phyloP scores from a whole-genome alignment of 2,113 vertebrate species.

The Raphicerus campestris region DNA sequence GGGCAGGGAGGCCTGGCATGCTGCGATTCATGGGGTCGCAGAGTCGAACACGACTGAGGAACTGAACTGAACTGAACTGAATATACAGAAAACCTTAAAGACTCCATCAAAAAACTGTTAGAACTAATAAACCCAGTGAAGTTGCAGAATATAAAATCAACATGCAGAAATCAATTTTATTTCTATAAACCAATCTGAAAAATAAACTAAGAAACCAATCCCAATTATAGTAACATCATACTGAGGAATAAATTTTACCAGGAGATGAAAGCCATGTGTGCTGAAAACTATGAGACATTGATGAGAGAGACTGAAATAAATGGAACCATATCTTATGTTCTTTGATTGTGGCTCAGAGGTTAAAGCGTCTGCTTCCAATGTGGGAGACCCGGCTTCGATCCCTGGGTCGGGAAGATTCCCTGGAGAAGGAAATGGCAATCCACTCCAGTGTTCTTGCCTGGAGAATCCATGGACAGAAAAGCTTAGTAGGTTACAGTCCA shows the following conservation, averaged over 20 bases:
- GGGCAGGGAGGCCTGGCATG: too few species aligned
- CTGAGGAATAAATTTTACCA: neutral
- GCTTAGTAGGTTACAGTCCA: too few species aligned
- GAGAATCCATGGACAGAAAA: too few species aligned
- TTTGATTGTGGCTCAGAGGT: neutral
- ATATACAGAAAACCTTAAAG: neutral
- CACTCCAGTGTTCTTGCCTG: too few species aligned
- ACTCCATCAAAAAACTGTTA: neutral
- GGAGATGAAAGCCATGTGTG: neutral
- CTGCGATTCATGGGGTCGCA: fast-evolving
- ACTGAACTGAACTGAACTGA: too few species aligned
- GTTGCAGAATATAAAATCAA: neutral
- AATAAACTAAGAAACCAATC: neutral
- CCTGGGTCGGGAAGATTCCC: too few species aligned
- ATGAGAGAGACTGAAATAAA: neutral
- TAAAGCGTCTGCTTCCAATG: too few species aligned
- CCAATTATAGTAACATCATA: neutral
- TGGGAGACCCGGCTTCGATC: too few species aligned
- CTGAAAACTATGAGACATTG: neutral
- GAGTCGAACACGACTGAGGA: too few species aligned
- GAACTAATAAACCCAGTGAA: neutral
- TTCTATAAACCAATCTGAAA: neutral
- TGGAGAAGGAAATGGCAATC: too few species aligned
- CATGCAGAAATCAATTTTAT: neutral
- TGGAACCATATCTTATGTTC: neutral